Evolutionary conservation across 2,888 invertebrate species (phyloP), one percentile per base, ranked within the genome.

Genomic region (Dasysyrphus albostriatus): DNA sequence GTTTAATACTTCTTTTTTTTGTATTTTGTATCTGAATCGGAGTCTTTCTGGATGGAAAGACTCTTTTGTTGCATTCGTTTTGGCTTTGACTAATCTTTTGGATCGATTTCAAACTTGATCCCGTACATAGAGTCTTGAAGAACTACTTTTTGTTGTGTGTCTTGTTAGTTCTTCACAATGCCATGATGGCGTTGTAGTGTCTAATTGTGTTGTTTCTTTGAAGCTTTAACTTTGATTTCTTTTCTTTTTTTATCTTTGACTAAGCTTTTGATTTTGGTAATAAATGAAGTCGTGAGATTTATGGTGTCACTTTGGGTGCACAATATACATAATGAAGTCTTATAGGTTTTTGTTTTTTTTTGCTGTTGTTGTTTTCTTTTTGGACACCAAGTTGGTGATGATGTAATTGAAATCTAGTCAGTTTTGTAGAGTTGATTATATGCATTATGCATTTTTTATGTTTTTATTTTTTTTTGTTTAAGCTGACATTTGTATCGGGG

Each of bases 181-280:
- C 16, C 63, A 9, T 16, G 7, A 4, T 16, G 24, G 32, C 54
- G 67, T 67, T 70, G 67, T 70, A 56, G 47, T 54, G 16, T 47
- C 67, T 85, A 85, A 81, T 81, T 85, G 84, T 85, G 76, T 81
- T 85, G 73, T 85, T 42, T 81, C 51, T 81, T 63, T 29, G 34
- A 34, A 49, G 49, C 16, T 49, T n/a, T 19, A 49, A 37, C 16
- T 34, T 37, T 49, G 59, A 24, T 44, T 37, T 29, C 32, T 32
- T 29, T 12, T 32, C 10, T 63, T 34, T 16, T 59, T 37, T 6
- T 59, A 39, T 19, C 6, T 59, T 59, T 12, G 39, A 39, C 37
- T 61, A 24, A 54, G 59, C 65, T 70, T 76, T 73, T 61, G 63
- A 49, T 67, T 67, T 67, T 49, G 67, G 75, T 73, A 67, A 67